These are phyloP conservation scores for Danionella cerebrum DNA, from an alignment of 2,113 vertebrate genomes.

Conservation along the genomic window DNA sequence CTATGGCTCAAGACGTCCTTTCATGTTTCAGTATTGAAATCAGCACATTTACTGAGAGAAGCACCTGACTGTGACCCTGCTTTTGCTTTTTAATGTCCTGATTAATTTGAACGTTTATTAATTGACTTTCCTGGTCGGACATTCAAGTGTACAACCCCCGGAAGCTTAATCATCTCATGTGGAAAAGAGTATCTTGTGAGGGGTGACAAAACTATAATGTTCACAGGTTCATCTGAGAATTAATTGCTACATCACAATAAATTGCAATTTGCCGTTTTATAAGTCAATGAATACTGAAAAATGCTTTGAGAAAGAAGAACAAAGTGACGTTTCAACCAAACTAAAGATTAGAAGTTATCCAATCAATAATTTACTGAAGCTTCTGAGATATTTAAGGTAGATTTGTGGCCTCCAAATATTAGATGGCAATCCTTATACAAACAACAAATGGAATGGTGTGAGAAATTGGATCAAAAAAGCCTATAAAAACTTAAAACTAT, in stretches of 20 bases:
- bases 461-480: no score
- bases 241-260: not conserved
- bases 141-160: not conserved
- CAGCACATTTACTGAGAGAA: conserved; percentile 75
- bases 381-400: no score
- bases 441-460: no score
- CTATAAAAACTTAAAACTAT: no score
- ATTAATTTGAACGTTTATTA: conserved; percentile 75
- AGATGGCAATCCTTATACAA: no score
- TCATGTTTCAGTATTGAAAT: conserved; percentile 78
- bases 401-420: no score
- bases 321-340: no score
- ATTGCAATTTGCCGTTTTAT: no score
- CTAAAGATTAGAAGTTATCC: no score
- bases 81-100: conserved; percentile 79
- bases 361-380: no score
- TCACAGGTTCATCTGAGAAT: conserved; percentile 20
- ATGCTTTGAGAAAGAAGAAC: no score
- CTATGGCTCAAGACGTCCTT: conserved; percentile 76
- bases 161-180: conserved; percentile 11
- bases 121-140: conserved; percentile 23
- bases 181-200: conserved; percentile 14
- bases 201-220: conserved; percentile 6
- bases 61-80: conserved; percentile 68
- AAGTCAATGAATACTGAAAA: no score